A percentile compares a stretch with the other conserved stretches of the same genome.
Conservation (phyloP, 2,113 vertebrate genomes). For the Puma concolor region DNA sequence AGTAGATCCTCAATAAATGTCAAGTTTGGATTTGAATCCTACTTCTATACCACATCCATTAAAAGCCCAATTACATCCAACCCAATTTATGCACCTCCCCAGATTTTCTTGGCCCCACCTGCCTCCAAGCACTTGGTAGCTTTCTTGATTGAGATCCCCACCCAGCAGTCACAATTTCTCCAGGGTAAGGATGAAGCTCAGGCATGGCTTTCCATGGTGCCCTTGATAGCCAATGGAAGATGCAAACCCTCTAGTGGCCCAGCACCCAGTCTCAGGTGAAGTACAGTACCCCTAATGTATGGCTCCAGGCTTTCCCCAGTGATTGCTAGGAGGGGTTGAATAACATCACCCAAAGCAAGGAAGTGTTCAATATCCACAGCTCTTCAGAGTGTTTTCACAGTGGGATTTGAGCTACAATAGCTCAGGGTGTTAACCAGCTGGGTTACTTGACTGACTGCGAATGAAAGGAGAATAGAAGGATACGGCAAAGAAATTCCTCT, state of each 20-base stretch:
- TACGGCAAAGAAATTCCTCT: not conserved
- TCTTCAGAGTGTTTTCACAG: not conserved
- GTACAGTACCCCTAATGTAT: not conserved
- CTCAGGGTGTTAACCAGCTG: not conserved
- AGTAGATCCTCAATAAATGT: not conserved
- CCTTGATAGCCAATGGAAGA: not conserved
- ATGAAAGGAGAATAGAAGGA: not conserved
- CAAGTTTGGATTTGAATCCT: not conserved
- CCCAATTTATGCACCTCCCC: not conserved
- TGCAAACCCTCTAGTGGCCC: not conserved
- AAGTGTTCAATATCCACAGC: not conserved
- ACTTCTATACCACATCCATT: not conserved
- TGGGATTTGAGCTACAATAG: not conserved
- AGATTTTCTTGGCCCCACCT: not conserved
- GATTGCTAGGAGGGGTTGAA: not conserved
- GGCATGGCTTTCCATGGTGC: not conserved
- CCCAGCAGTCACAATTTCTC: not conserved
- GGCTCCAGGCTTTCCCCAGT: not conserved
- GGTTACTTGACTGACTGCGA: not conserved
- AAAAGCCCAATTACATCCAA: not conserved
- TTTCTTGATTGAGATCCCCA: not conserved
- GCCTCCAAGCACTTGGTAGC: not conserved
- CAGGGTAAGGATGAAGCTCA: not conserved
- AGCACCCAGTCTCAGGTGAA: not conserved
- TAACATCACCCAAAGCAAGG: not conserved